phyloP scores from a whole-genome alignment of 2,113 vertebrate species.

The Dasyprocta punctata region DNA sequence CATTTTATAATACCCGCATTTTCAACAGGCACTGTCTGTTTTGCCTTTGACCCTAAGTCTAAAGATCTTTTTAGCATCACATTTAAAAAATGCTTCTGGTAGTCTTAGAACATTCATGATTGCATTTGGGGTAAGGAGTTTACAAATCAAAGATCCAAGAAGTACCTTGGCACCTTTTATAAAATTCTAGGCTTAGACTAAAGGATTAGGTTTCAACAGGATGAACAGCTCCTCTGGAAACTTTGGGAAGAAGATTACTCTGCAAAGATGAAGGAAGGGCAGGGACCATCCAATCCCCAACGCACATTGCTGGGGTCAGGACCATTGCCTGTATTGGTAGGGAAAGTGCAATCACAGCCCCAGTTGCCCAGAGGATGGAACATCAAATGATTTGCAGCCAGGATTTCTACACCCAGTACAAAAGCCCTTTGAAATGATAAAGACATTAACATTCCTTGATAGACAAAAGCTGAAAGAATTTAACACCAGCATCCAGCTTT shows the following conservation, averaged over 20 bases:
- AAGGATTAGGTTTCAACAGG: background rate
- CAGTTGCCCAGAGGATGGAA: background rate
- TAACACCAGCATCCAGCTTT: background rate
- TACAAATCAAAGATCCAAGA: background rate
- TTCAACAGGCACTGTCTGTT: background rate
- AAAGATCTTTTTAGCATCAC: background rate
- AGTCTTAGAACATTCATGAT: background rate
- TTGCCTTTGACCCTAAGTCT: background rate
- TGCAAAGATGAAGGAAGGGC: background rate
- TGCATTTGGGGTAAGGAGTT: background rate
- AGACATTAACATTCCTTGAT: background rate
- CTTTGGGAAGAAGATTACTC: background rate
- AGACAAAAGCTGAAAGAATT: background rate
- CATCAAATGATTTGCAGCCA: background rate
- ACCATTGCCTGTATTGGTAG: accelerated
- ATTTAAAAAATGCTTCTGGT: background rate
- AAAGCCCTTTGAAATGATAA: background rate
- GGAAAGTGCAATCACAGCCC: background rate
- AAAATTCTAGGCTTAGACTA: background rate
- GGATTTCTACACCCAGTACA: background rate
- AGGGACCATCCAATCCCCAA: too few species aligned
- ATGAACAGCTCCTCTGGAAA: background rate
- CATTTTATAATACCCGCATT: background rate
- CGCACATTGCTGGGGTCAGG: background rate
- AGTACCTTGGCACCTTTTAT: background rate